Percentiles rank a stretch among this genome's conserved stretches.
phyloP scores from a whole-genome alignment of 2,113 vertebrate genomes.

The Dasyprocta punctata region DNA sequence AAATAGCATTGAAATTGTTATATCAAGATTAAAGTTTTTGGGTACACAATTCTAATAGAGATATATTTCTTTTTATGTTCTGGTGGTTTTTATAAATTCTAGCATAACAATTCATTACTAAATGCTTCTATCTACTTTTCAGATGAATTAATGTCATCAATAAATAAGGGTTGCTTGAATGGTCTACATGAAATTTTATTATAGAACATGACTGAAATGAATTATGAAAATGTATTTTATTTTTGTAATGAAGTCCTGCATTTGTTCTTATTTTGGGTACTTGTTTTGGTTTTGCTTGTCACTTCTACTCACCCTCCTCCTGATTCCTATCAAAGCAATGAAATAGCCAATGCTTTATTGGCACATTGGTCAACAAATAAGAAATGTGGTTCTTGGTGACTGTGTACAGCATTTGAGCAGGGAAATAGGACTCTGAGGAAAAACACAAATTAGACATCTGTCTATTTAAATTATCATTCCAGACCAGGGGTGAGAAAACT shows the following conservation, averaged over 20 bases:
- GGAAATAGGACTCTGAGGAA: background rate
- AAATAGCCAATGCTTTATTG: background rate
- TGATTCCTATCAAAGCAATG: background rate
- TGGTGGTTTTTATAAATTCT: background rate
- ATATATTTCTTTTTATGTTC: background rate
- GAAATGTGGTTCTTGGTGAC: background rate
- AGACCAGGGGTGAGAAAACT: background rate
- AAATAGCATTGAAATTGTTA: conserved; percentile 52
- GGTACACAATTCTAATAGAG: background rate
- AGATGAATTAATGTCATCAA: conserved; percentile 7
- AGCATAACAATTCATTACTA: background rate
- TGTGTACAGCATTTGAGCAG: background rate
- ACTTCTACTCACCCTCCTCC: background rate
- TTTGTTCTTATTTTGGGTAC: background rate
- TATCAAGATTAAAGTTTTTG: conserved; percentile 3
- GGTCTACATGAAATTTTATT: background rate
- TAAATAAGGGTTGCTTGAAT: background rate
- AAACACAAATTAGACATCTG: background rate
- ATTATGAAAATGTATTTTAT: background rate
- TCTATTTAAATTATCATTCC: background rate
- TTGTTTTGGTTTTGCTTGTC: conserved; percentile 19
- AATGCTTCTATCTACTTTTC: background rate
- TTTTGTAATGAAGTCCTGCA: background rate
- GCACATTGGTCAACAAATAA: background rate
- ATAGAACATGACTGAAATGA: background rate